A percentile compares a stretch with the other conserved stretches of the same genome.
Conservation (phyloP, 2,113 vertebrate genomes). For the Neolamprologus ventralis region DNA sequence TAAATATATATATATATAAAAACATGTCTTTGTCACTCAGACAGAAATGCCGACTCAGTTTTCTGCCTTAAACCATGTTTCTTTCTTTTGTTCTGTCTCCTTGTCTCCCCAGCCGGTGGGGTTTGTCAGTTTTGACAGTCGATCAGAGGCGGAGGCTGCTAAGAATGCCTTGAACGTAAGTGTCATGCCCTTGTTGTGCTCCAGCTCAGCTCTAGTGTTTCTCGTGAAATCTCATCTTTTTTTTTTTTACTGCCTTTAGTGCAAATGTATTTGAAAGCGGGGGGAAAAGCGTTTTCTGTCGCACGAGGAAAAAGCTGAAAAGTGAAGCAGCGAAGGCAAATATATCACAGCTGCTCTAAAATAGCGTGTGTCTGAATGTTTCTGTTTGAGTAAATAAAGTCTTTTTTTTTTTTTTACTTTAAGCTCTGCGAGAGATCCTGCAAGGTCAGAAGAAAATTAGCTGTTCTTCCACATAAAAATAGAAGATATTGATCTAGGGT, state of each 20-base stretch:
- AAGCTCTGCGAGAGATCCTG: not conserved
- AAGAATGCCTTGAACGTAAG: slow-evolving; percentile 95
- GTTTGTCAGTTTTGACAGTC: slow-evolving; percentile 96
- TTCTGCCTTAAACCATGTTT: slow-evolving; percentile 64
- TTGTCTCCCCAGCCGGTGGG: slow-evolving; percentile 85
- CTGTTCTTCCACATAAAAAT: slow-evolving; percentile 34
- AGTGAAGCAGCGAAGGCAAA: not conserved
- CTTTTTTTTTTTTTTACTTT: not conserved
- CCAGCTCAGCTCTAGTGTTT: slow-evolving; percentile 14
- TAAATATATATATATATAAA: not conserved
- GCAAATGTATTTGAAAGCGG: not conserved
- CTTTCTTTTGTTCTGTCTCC: slow-evolving; percentile 60
- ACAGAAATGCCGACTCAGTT: slow-evolving; percentile 65
- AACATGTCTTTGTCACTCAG: slow-evolving; percentile 61
- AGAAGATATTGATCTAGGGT: slow-evolving; percentile 61
- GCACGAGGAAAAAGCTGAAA: not conserved
- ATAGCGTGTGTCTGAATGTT: not conserved
- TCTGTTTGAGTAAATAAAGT: slow-evolving; percentile 2
- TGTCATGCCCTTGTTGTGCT: slow-evolving; percentile 44
- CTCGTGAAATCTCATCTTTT: slow-evolving; percentile 3
- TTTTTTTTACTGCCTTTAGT: not conserved
- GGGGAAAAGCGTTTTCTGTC: not conserved
- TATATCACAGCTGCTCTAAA: not conserved
- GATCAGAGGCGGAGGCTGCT: slow-evolving; percentile 91
- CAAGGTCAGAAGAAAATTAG: slow-evolving; percentile 49